Percentiles rank a stretch among this genome's conserved stretches.
Evolutionary conservation across 2,888 invertebrate species (phyloP).

Genomic region (Ypsolopha scabrella): DNA sequence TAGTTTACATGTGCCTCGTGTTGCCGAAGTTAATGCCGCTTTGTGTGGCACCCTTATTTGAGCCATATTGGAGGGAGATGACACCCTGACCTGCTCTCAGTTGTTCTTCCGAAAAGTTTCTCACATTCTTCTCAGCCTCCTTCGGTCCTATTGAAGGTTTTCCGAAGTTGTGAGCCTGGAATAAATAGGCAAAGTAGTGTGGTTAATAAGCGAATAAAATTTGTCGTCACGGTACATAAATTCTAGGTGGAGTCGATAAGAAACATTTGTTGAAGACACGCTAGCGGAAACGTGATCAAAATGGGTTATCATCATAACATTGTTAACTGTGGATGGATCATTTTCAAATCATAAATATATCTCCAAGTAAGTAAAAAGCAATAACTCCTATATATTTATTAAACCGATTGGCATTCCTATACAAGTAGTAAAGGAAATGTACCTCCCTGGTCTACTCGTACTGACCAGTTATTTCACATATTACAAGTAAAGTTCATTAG

Average conservation of each 20-base stretch:
- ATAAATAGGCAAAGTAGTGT: constrained; percentile 18
- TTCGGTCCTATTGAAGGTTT: constrained; percentile 95
- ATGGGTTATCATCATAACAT: too few relatives aligned
- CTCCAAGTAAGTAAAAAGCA: too few relatives aligned
- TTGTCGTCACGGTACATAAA: too few relatives aligned
- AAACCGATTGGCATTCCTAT: too few relatives aligned
- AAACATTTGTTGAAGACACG: background rate
- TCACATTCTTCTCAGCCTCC: constrained; percentile 94
- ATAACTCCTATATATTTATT: too few relatives aligned
- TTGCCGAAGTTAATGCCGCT: constrained; percentile 97
- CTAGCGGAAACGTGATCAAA: too few relatives aligned
- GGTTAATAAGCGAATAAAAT: constrained; percentile 2
- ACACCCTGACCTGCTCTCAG: constrained; percentile 92
- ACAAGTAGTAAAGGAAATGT: too few relatives aligned
- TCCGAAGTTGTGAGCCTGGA: constrained; percentile 82
- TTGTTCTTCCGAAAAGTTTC: constrained; percentile 95
- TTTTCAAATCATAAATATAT: too few relatives aligned
- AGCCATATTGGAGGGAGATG: constrained; percentile 95
- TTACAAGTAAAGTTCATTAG: too few relatives aligned
- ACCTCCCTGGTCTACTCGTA: too few relatives aligned
- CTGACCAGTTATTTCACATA: too few relatives aligned
- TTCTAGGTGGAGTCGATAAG: background rate
- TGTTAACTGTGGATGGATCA: too few relatives aligned
- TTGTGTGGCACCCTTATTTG: constrained; percentile 97
- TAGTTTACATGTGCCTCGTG: constrained; percentile 91